Conservation (phyloP, 2,888 invertebrate genomes). For the Stratiomys singularior region DNA sequence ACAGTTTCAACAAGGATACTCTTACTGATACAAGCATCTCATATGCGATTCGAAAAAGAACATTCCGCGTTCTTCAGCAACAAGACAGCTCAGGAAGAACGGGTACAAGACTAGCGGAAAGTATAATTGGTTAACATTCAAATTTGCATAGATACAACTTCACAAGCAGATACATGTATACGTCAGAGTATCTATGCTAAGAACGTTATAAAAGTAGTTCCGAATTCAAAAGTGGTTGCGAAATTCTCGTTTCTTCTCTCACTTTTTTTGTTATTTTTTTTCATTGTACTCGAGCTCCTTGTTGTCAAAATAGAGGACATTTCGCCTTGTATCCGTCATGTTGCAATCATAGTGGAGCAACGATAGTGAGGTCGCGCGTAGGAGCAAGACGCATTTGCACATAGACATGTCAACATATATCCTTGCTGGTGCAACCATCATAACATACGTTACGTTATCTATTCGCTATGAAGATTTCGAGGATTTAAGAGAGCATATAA, state of each 20-base stretch:
- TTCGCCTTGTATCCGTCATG: neutral
- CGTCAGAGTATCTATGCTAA: neutral
- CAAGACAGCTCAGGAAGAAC: neutral
- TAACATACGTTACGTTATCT: constrained; percentile 12
- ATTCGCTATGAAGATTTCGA: constrained; percentile 22
- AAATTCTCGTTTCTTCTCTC: neutral
- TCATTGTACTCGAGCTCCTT: neutral
- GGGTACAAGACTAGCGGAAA: neutral
- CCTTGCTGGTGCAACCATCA: constrained; percentile 4
- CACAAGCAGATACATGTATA: neutral
- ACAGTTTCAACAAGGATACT: constrained; percentile 8
- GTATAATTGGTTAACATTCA: constrained; percentile 7
- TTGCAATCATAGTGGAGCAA: neutral
- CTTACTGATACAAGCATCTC: neutral
- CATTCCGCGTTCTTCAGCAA: neutral
- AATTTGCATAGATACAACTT: neutral
- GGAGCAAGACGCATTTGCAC: too few species aligned
- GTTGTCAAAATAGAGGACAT: constrained; percentile 11
- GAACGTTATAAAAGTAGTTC: neutral
- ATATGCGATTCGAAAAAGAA: neutral
- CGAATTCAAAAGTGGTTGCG: constrained; percentile 8
- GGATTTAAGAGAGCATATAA: constrained; percentile 42
- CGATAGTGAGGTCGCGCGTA: neutral
- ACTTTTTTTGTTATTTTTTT: neutral
- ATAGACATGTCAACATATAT: neutral